These are phyloP conservation scores for Ammodytes dubius DNA, from an alignment of 2,113 vertebrate species.

Conservation along the genomic window DNA sequence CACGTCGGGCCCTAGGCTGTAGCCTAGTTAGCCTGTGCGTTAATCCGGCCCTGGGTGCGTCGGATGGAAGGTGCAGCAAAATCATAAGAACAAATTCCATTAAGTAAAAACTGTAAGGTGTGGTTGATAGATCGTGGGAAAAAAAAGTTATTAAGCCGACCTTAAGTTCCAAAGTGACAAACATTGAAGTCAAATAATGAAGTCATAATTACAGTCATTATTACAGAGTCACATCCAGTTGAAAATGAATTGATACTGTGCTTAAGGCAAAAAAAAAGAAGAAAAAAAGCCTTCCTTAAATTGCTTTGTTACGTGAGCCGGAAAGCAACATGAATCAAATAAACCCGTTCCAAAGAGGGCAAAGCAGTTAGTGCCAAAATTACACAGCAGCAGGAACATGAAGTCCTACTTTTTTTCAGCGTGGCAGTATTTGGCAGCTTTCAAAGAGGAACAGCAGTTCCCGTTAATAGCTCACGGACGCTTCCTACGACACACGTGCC, in stretches of 20 bases:
- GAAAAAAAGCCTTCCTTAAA: background rate
- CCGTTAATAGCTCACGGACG: constrained; percentile 1
- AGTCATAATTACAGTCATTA: background rate
- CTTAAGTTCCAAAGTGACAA: background rate
- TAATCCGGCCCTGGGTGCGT: too few relatives aligned
- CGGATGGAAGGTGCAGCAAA: too few relatives aligned
- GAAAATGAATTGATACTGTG: background rate
- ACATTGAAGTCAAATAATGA: background rate
- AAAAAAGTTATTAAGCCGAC: background rate
- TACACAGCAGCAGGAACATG: background rate
- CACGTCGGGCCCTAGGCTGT: too few relatives aligned
- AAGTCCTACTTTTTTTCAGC: background rate
- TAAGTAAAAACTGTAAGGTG: background rate
- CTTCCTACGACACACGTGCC: background rate
- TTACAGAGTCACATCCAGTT: background rate
- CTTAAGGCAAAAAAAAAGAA: background rate
- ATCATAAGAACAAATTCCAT: background rate
- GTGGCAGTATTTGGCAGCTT: constrained; percentile 26
- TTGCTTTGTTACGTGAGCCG: background rate
- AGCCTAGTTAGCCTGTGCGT: too few relatives aligned
- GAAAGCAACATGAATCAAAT: background rate
- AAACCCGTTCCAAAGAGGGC: constrained; percentile 8
- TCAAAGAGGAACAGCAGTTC: constrained; percentile 24
- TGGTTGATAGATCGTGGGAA: background rate
- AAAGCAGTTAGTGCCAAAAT: background rate